phyloP scores from a whole-genome alignment of 2,113 vertebrate species.

The Alexandromys fortis region DNA sequence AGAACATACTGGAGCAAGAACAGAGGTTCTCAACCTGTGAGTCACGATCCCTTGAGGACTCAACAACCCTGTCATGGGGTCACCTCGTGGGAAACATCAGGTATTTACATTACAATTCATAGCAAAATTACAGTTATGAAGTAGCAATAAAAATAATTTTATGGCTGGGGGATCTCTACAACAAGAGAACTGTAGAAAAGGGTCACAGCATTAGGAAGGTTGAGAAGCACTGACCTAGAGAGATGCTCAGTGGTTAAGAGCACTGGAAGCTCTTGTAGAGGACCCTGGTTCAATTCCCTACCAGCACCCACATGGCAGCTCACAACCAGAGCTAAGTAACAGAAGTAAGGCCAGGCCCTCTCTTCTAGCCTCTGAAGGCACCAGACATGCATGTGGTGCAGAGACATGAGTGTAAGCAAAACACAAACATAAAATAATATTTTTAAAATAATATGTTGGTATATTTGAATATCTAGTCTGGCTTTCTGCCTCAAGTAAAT shows the following conservation, averaged over 20 bases:
- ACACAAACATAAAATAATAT: not conserved
- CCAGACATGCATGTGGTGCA: not conserved
- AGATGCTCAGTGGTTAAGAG: not conserved
- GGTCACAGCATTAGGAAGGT: not conserved
- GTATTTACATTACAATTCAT: not conserved
- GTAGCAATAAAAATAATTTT: not conserved
- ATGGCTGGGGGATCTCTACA: not conserved
- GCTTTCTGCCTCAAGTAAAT: slow-evolving; percentile 30
- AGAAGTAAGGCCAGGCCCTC: not conserved
- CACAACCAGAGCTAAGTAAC: too few relatives aligned
- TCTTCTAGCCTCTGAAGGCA: not conserved
- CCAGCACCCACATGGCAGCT: not conserved
- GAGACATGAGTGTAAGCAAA: not conserved
- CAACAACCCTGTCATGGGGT: not conserved
- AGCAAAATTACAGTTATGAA: not conserved
- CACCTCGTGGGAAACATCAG: not conserved
- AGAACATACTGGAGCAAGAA: not conserved
- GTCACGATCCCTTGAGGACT: not conserved
- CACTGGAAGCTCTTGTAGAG: not conserved
- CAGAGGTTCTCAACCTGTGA: not conserved
- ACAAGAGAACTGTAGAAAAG: not conserved
- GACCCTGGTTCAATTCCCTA: not conserved
- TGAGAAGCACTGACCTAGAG: not conserved
- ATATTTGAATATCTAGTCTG: slow-evolving; percentile 36
- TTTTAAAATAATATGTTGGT: not conserved